A percentile compares a stretch with the other conserved stretches of the same genome.
Conservation (phyloP, 2,888 invertebrate genomes). For the Dyspetes luteomarginatus region DNA sequence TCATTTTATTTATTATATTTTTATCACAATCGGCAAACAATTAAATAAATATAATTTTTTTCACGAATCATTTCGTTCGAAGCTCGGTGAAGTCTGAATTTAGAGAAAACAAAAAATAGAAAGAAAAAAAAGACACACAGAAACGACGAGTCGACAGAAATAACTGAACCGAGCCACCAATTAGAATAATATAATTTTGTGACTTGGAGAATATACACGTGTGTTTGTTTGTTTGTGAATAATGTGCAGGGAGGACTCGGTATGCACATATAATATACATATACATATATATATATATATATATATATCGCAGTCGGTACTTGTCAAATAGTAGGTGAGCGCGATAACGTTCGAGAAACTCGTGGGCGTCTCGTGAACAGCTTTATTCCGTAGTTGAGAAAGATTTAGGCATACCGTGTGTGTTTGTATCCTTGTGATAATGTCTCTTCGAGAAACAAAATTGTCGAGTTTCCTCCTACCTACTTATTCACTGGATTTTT, state of each 20-base stretch:
- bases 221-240: not conserved
- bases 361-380: conserved; percentile 34
- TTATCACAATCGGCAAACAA: no score
- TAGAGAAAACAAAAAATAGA: no score
- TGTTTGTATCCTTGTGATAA: conserved; percentile 14
- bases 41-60: no score
- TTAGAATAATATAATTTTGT: no score
- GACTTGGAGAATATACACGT: no score
- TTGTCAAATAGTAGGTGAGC: not conserved
- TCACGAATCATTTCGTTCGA: no score
- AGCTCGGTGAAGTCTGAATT: no score
- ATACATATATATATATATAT: no score
- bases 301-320: not conserved
- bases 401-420: conserved; percentile 37
- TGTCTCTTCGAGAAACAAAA: not conserved
- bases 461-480: conserved; percentile 21
- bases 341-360: not conserved
- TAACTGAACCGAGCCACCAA: no score
- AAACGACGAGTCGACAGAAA: no score
- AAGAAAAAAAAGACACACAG: no score
- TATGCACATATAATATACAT: not conserved
- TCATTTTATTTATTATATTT: no score
- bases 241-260: not conserved
- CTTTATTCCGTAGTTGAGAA: conserved; percentile 39
- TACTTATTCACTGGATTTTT: not conserved